phyloP scores from a whole-genome alignment of 2,888 invertebrate genomes.

The Oscheius onirici region DNA sequence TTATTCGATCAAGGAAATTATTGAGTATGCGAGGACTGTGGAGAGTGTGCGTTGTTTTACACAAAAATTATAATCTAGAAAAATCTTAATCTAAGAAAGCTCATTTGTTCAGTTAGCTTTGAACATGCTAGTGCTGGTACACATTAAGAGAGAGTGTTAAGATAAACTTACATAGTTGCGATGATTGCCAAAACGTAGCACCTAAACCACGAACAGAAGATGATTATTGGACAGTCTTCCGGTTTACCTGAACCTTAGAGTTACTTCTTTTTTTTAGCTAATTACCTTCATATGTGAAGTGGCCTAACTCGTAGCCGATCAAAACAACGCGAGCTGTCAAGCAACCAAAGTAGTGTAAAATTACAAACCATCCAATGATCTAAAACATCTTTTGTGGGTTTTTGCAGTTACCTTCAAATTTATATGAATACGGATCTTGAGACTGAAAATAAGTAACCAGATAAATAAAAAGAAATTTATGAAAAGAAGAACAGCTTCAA shows the following conservation, averaged over 20 bases:
- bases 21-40: too few relatives aligned
- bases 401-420: neutral
- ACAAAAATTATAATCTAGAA: too few relatives aligned
- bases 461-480: neutral
- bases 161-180: neutral
- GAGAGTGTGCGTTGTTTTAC: too few relatives aligned
- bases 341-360: neutral
- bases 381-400: neutral
- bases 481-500: neutral
- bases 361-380: neutral
- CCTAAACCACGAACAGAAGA: neutral
- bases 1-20: too few relatives aligned
- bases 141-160: too few relatives aligned
- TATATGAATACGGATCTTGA: neutral
- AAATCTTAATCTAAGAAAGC: too few relatives aligned
- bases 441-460: neutral
- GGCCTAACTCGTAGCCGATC: neutral
- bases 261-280: neutral
- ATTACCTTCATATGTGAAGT: neutral
- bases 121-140: too few relatives aligned
- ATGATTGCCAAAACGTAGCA: neutral
- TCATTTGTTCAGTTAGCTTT: too few relatives aligned
- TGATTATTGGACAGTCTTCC: neutral
- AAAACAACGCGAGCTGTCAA: neutral
- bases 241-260: neutral